A percentile compares a stretch with the other conserved stretches of the same genome.
These are phyloP conservation scores for Microcebus jonahi DNA, from an alignment of 2,113 vertebrate species.

Conservation along the genomic window DNA sequence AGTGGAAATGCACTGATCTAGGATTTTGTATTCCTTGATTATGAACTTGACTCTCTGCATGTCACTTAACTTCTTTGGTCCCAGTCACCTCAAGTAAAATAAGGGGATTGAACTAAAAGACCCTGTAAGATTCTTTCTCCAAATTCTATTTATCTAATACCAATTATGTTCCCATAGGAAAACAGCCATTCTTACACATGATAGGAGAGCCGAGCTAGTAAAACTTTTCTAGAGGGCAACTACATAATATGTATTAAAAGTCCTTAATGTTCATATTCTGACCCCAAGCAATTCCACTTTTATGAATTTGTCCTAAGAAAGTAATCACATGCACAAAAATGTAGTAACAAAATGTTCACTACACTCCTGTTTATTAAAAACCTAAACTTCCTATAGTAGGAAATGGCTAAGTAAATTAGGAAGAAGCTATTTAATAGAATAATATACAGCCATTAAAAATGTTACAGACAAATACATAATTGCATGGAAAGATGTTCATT, in stretches of 20 bases:
- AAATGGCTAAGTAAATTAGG: not conserved
- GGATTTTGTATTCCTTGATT: not conserved
- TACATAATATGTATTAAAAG: not conserved
- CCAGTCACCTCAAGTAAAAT: not conserved
- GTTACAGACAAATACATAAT: not conserved
- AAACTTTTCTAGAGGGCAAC: slow-evolving; percentile 5
- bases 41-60: not conserved
- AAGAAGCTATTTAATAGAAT: slow-evolving; percentile 16
- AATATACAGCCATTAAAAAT: slow-evolving; percentile 29
- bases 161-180: not conserved
- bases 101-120: not conserved
- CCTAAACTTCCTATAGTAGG: not conserved
- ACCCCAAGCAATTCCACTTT: not conserved
- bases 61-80: not conserved
- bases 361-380: slow-evolving; percentile 42
- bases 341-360: not conserved
- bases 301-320: slow-evolving; percentile 27
- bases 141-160: not conserved
- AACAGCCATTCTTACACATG: not conserved
- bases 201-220: not conserved
- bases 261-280: not conserved
- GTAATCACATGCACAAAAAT: slow-evolving; percentile 5
- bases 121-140: not conserved
- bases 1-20: not conserved
- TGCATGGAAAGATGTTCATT: not conserved